Evolutionary conservation across 2,113 vertebrate species (phyloP), one percentile per base, ranked within the genome.

Genomic region (Boulengeromyrus knoepffleri): DNA sequence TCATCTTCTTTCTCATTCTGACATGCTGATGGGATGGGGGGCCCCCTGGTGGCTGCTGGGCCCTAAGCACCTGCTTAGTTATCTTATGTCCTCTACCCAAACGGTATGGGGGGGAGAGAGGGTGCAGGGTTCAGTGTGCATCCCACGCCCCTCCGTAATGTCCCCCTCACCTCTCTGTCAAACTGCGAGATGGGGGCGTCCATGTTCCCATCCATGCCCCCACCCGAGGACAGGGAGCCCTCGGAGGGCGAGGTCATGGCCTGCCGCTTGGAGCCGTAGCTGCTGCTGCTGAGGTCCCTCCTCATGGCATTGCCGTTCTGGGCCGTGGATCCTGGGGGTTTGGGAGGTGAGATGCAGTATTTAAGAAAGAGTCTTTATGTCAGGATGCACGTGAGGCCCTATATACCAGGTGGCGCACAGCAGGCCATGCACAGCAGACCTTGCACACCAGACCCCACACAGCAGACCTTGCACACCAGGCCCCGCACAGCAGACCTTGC

Each of bases 211-310:
- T 99, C 98, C 96, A 97, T 95, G 88, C 98, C 99, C 10, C 98
- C 98, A 1, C 98, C 98, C 0, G 98, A 99, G 19, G 98, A 99
- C 93, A 99, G 93, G 0, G 99, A 99, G 88, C 99, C 98, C 89
- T 99, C 98, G 0, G 98, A 99, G 0, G 98, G 99, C 0, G 99
- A 99, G 1, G 98, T 97, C 97, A 99, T 96, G 56, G 98, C 97
- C 94, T 98, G 98, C 1, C 97, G 96, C 90, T 98, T 98, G 0
- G 96, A 96, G 9, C 95, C 95, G 42, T 98, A 99, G 95, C 97
- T 99, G 13, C 98, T 96, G 0, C 98, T 97, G 0, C 98, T 99
- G 92, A 99, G 94, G 83, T 99, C 99, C 91, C 99, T 94, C 92
- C 97, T 96, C 88, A 99, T 84, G 0, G 98, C 98, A 1, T 96